Conservation (phyloP, 1,140 invertebrate species). For the Pogonomyrmex barbatus region DNA sequence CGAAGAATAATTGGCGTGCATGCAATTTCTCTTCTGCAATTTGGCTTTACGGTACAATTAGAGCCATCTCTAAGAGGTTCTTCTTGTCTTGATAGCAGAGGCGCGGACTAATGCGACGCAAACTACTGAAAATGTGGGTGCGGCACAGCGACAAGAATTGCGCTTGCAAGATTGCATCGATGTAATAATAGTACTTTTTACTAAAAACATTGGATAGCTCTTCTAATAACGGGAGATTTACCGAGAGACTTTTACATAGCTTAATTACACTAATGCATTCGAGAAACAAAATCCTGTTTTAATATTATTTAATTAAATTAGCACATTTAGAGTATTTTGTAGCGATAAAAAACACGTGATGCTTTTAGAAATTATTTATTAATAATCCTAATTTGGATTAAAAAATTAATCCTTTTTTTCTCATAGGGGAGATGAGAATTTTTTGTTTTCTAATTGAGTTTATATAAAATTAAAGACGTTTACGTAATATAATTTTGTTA, state of each 20-base stretch:
- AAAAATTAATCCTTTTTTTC: background rate
- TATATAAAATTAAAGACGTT: constrained; percentile 5
- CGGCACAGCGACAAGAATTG: constrained; percentile 14
- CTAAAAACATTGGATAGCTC: background rate
- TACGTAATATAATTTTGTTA: background rate
- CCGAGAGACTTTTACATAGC: background rate
- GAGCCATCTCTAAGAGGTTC: constrained; percentile 35
- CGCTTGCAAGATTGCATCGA: background rate
- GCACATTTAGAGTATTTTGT: background rate
- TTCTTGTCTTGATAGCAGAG: constrained; percentile 33
- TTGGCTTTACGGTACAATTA: constrained; percentile 47
- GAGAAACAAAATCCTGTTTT: background rate
- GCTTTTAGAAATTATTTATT: background rate
- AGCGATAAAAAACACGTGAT: background rate
- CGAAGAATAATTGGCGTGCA: constrained; percentile 40
- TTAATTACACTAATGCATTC: constrained; percentile 41
- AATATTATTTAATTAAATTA: constrained; percentile 35
- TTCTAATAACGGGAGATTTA: constrained; percentile 2
- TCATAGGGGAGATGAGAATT: background rate
- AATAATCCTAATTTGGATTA: background rate
- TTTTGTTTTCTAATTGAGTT: background rate
- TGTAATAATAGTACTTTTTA: background rate
- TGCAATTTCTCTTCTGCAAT: constrained; percentile 22
- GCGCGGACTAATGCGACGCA: constrained; percentile 41
- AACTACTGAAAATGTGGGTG: constrained; percentile 45